Base-by-base conservation (phyloP, 1,140 invertebrate species). In the Drosophila albomicans region DNA sequence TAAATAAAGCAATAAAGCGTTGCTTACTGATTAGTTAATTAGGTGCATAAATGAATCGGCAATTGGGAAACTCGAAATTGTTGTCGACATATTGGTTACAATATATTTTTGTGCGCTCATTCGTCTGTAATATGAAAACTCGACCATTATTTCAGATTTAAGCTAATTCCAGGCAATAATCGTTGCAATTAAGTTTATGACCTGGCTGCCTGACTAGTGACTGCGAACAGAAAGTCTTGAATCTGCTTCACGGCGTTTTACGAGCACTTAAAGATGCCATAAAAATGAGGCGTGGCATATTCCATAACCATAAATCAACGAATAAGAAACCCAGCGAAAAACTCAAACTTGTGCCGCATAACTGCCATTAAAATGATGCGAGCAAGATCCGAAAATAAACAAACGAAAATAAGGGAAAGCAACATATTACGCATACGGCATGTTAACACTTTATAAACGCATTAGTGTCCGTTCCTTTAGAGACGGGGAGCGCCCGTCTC, bases 401-500 rank as follows among this genome's bases (percentile, higher is more conserved):
- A 32, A 30, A 54, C 35, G 10, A 35, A 32, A 3, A 43, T n/a
- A 43, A 43, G 41, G 11, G 11, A 54, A 15, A 54, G 15, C 28
- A 57, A 57, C 16, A 65, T 84, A 79, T 88, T 78, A 72, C 81
- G 75, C 71, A 89, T 81, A 88, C 85, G 75, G 70, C 73, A 68
- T 79, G 85, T 88, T 89, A 89, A 77, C 85, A 89, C 81, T 89
- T 88, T 85, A 89, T 89, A 89, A 89, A 79, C 75, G 69, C 85
- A 88, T 89, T 89, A 87, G 78, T 66, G 59, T 59, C 16, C 43
- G 28, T 28, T 32, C 35, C 10, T 38, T 38, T 38, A 1, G 32
- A 8, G 32, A 1, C 1, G 32, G 35, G 38, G 43, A 48, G 51
- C 61, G 13, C 15, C 3, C 20, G 20, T 20, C 0, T 20, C 20